Evolutionary conservation across 2,113 vertebrate species (phyloP), one percentile per base, ranked within the genome.

Genomic region (Rhinopithecus roxellana): DNA sequence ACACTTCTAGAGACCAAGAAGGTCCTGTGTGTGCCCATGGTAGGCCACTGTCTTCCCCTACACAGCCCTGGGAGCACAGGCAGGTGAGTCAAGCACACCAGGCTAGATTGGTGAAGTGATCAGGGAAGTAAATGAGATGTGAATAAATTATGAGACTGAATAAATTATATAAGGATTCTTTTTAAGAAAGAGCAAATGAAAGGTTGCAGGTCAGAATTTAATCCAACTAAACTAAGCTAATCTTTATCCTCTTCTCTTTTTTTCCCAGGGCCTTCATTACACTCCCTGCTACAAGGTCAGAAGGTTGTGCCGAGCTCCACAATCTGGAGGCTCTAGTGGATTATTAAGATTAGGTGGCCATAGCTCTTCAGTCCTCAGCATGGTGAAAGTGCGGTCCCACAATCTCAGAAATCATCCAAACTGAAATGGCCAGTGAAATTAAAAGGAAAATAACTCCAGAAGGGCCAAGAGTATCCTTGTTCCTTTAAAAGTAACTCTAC

Each of bases 381-480:
- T 32, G 59, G 50, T 59, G 43, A n/a, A 70, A 52, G 11, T 30
- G 6, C 40, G 38, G 35, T 75, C 64, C 38, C 32, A 35, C 11
- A 35, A 64, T 23, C 61, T 55, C 67, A 55, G 75, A 96, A 94
- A 88, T 59, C 55, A 78, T 38, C 85, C 17, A 22, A 81, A 88
- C n/a, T 32, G 89, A 98, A 97, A 98, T 6, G 69, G 48, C 74
- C 90, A 64, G 43, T 89, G 82, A 82, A 85, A 93, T 45, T 67
- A 95, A 95, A 97, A 97, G 70, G 78, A 92, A 97, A 97, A 90
- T 93, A 97, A 97, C 20, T 43, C 95, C 93, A 98, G 95, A 96
- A 89, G n/a, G 70, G 27, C 35, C 96, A 50, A 97, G 81, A 57
- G 88, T 85, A 87, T 97, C 87, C 74, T 64, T 97, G 92, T 79